Evolutionary conservation across 1,140 invertebrate species (phyloP).

Genomic region (Bombus turneri): DNA sequence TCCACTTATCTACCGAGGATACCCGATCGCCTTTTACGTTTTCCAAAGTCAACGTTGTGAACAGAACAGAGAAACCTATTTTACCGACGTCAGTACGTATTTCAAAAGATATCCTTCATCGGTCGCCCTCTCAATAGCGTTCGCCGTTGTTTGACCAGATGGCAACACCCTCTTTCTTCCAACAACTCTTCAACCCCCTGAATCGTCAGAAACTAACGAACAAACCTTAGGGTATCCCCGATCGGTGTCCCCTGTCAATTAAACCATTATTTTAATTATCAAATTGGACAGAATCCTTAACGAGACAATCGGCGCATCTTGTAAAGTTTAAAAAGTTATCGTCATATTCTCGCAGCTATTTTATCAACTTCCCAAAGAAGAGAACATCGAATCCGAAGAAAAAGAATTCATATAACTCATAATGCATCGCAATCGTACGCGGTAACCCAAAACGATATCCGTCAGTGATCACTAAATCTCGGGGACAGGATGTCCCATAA

Average conservation of each 20-base stretch:
- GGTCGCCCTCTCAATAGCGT: background rate
- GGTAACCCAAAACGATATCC: background rate
- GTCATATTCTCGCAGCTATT: no score
- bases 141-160: background rate
- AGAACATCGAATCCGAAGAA: background rate
- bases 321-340: rapidly evolving
- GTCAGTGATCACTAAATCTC: background rate
- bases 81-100: background rate
- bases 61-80: background rate
- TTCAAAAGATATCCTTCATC: background rate
- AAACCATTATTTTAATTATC: background rate
- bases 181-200: background rate
- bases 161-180: background rate
- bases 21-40: background rate
- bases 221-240: background rate
- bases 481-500: slow-evolving; percentile 41
- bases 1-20: background rate
- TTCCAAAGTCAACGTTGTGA: rapidly evolving
- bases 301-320: rapidly evolving
- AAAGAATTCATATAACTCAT: background rate
- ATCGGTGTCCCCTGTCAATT: background rate
- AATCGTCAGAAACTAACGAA: background rate
- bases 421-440: background rate
- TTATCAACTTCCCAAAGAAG: background rate
- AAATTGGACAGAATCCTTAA: background rate